These are phyloP conservation scores for Paragorgia papillata DNA, from an alignment of 92 coral and sea anemone genomes.

Conservation along the genomic window DNA sequence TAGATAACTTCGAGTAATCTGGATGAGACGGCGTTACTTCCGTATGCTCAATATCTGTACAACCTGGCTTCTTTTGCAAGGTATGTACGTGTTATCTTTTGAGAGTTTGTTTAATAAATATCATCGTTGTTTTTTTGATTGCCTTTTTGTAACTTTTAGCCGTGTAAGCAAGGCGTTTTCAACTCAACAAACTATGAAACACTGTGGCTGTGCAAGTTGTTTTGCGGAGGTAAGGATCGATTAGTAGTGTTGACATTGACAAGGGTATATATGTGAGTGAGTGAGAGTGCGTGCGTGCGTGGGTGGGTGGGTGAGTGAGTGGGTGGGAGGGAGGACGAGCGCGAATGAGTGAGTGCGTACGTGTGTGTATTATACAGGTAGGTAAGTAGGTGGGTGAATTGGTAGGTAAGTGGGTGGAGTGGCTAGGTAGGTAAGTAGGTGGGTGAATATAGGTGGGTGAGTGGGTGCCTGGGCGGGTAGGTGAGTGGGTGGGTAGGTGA, in stretches of 20 bases:
- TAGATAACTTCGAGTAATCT: conserved; percentile 74
- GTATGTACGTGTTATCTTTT: conserved; percentile 34
- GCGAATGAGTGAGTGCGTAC: too few relatives aligned
- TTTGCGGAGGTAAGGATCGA: conserved; percentile 84
- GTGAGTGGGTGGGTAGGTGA: too few relatives aligned
- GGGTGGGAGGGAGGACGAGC: too few relatives aligned
- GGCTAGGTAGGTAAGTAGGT: too few relatives aligned
- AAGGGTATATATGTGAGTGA: too few relatives aligned
- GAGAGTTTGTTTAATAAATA: not conserved
- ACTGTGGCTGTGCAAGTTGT: conserved; percentile 91
- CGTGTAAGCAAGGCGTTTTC: conserved; percentile 96
- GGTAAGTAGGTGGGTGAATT: too few relatives aligned
- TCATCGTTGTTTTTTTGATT: not conserved
- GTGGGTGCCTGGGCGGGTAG: too few relatives aligned
- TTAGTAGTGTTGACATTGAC: conserved; percentile 3
- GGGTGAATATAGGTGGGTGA: too few relatives aligned
- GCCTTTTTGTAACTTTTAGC: conserved; percentile 56
- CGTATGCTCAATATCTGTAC: conserved; percentile 84
- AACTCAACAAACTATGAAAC: conserved; percentile 79
- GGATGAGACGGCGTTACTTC: conserved; percentile 66
- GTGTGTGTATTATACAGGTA: too few relatives aligned
- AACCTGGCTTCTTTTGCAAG: conserved; percentile 90
- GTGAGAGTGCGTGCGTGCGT: too few relatives aligned
- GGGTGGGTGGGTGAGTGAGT: too few relatives aligned
- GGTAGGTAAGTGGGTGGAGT: too few relatives aligned